Evolutionary conservation across 2,113 vertebrate species (phyloP).

Genomic region (Cyanoramphus novaezelandiae): DNA sequence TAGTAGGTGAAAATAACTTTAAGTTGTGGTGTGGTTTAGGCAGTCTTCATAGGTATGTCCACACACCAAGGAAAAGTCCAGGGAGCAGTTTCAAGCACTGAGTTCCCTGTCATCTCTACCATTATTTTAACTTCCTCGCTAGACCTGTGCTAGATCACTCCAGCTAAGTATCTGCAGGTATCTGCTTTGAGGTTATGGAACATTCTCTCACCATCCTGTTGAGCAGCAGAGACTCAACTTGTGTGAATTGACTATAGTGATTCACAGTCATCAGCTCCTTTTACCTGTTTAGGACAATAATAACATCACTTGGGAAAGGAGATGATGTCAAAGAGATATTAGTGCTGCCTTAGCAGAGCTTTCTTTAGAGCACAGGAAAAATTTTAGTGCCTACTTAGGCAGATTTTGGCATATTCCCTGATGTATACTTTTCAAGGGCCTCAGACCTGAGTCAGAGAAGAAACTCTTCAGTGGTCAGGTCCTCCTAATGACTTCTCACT

Average conservation of each 20-base stretch:
- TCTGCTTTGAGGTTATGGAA: neutral
- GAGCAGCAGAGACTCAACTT: neutral
- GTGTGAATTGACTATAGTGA: neutral
- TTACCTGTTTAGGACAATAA: neutral
- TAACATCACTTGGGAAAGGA: neutral
- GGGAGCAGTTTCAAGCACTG: neutral
- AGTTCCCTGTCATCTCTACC: accelerated
- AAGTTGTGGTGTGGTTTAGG: neutral
- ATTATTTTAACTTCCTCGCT: neutral
- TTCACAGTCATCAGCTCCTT: neutral
- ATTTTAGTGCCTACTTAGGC: neutral
- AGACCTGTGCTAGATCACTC: neutral
- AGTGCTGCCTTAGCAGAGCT: neutral
- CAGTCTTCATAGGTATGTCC: accelerated
- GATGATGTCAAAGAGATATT: neutral
- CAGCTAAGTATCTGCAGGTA: neutral
- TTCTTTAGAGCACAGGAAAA: neutral
- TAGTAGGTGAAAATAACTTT: neutral
- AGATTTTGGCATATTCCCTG: neutral
- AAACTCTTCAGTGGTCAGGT: neutral
- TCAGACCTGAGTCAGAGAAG: neutral
- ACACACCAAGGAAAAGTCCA: neutral
- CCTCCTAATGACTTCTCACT: neutral
- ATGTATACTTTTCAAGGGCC: neutral
- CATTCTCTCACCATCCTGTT: neutral